Evolutionary conservation across 2,113 vertebrate species (phyloP).

Genomic region (Lasiurus borealis): DNA sequence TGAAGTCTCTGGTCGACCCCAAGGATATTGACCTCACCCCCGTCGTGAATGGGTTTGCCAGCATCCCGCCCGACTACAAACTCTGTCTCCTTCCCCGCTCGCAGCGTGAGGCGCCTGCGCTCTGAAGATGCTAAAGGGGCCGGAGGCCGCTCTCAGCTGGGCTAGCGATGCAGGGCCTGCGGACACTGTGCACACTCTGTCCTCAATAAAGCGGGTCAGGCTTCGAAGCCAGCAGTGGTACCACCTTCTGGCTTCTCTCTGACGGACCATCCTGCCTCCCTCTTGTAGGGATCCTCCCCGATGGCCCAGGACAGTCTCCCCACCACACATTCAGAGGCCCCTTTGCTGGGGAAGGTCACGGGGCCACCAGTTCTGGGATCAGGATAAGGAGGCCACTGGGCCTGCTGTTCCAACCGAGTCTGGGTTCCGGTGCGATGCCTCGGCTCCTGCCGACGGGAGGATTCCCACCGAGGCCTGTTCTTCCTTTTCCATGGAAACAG

Average conservation of each 20-base stretch:
- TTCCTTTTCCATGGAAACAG: background rate
- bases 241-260: background rate
- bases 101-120: accelerated
- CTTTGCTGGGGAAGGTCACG: background rate
- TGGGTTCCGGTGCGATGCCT: background rate
- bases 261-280: background rate
- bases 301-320: background rate
- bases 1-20: conserved; percentile 72
- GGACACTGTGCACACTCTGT: no score
- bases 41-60: conserved; percentile 51
- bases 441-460: background rate
- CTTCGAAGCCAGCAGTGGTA: background rate
- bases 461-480: background rate
- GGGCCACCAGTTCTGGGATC: background rate
- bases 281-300: background rate
- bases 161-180: accelerated
- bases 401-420: background rate
- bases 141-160: background rate
- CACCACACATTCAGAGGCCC: background rate
- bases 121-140: background rate
- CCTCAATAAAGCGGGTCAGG: background rate
- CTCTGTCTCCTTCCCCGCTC: conserved; percentile 78
- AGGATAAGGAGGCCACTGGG: background rate
- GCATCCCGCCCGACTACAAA: conserved; percentile 77
- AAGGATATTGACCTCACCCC: conserved; percentile 78